These are phyloP conservation scores for Oncorhynchus gorbuscha DNA, from an alignment of 2,113 vertebrate species.

Conservation along the genomic window DNA sequence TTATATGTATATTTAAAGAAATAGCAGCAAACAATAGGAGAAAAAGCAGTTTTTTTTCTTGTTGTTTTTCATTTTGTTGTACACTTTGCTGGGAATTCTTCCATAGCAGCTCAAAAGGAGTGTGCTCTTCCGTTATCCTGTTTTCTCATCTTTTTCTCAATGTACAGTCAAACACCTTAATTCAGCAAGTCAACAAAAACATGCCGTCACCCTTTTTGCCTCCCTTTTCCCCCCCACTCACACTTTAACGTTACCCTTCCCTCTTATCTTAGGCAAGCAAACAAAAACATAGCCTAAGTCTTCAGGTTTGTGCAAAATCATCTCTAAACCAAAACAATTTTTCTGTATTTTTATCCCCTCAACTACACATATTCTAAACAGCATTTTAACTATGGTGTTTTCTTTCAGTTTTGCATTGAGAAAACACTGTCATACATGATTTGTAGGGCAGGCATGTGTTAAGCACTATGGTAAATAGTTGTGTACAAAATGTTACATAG, in stretches of 20 bases:
- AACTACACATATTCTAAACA: conserved; percentile 67
- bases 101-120: conserved; percentile 92
- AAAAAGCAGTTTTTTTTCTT: conserved; percentile 82
- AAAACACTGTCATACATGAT: conserved; percentile 25
- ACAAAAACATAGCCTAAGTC: conserved; percentile 46
- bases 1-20: conserved; percentile 75
- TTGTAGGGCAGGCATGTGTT: conserved; percentile 12
- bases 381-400: conserved; percentile 61
- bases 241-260: conserved; percentile 69
- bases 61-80: conserved; percentile 45
- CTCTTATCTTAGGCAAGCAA: conserved; percentile 25
- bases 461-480: conserved; percentile 30
- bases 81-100: conserved; percentile 84
- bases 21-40: conserved; percentile 97
- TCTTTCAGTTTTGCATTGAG: conserved; percentile 8
- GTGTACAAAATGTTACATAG: conserved; percentile 33
- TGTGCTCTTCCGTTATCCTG: conserved; percentile 69
- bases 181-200: conserved; percentile 71
- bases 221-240: conserved; percentile 69
- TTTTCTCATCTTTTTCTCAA: conserved; percentile 48
- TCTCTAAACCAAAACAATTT: conserved; percentile 59
- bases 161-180: conserved; percentile 82
- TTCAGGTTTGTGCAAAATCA: conserved; percentile 76
- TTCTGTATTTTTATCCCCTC: conserved; percentile 48
- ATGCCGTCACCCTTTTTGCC: conserved; percentile 70